A percentile compares a stretch with the other conserved stretches of the same genome.
phyloP scores from a whole-genome alignment of 2,888 invertebrate genomes.

The Drosophila subquinaria region DNA sequence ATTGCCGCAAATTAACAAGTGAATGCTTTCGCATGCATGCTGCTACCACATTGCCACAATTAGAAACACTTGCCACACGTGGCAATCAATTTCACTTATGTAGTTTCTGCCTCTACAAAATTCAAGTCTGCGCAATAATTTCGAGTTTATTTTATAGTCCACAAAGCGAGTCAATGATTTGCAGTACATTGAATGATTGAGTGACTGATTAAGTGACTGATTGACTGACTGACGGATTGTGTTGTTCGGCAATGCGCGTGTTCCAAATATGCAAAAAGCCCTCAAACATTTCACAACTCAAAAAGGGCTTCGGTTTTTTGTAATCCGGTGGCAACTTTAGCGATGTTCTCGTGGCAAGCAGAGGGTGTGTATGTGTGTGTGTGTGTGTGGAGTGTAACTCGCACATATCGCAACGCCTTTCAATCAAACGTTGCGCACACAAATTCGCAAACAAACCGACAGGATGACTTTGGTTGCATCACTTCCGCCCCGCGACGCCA shows the following conservation, averaged over 20 bases:
- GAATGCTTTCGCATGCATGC: conserved; percentile 13
- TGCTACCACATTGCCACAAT: conserved; percentile 15
- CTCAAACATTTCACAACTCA: conserved; percentile 44
- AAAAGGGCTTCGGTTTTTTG: conserved; percentile 29
- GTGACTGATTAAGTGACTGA: conserved; percentile 31
- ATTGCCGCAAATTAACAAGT: conserved; percentile 29
- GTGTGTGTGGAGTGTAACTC: not conserved
- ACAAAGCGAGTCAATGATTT: conserved; percentile 49
- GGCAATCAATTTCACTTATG: conserved; percentile 34
- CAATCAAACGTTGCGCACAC: conserved; percentile 69
- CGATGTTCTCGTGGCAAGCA: not conserved
- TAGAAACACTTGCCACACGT: conserved; percentile 14
- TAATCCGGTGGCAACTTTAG: conserved; percentile 11
- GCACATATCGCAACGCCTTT: conserved; percentile 62
- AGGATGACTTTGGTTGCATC: conserved; percentile 49
- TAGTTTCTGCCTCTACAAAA: conserved; percentile 18
- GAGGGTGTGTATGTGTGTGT: not conserved
- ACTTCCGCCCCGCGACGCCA: conserved; percentile 40
- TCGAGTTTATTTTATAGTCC: conserved; percentile 39
- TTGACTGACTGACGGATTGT: conserved; percentile 40
- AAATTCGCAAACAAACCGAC: conserved; percentile 63
- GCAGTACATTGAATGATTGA: conserved; percentile 32
- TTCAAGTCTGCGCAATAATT: conserved; percentile 32
- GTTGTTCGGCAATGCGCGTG: conserved; percentile 17
- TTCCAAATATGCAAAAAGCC: conserved; percentile 37